Percentiles rank a stretch among this genome's conserved stretches.
These are phyloP conservation scores for Entomobrya multifasciata DNA, from an alignment of 2,888 invertebrate genomes.

Conservation along the genomic window DNA sequence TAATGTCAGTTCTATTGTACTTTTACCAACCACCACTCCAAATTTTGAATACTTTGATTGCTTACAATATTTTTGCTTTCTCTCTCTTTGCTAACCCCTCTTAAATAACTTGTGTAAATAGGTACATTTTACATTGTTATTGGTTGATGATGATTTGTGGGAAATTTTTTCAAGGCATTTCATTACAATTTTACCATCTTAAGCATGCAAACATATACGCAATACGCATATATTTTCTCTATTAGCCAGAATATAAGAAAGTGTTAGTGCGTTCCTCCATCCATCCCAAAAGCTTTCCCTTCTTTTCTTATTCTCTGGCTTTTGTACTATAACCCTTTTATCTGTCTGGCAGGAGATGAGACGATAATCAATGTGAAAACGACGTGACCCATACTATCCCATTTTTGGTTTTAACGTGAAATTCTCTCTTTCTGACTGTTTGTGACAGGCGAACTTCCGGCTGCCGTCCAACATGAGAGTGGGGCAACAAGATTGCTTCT, in stretches of 20 bases:
- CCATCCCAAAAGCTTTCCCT: background rate
- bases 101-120: background rate
- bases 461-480: slow-evolving; percentile 60
- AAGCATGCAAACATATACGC: background rate
- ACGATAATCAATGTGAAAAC: no score
- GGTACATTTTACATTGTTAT: background rate
- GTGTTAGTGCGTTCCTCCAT: no score
- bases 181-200: background rate
- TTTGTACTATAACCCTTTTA: no score
- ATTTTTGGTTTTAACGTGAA: background rate
- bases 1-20: background rate
- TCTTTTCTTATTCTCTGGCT: background rate
- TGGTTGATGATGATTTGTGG: no score
- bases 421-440: background rate
- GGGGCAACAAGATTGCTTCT: background rate
- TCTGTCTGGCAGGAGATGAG: no score
- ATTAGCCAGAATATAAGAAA: no score
- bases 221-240: no score
- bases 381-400: background rate
- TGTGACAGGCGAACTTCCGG: slow-evolving; percentile 63
- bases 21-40: background rate
- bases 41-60: no score
- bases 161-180: no score
- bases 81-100: background rate
- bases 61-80: background rate